Percentiles rank a stretch among this genome's conserved stretches.
Evolutionary conservation across 2,113 vertebrate species (phyloP).

Genomic region (Sakesphorus luctuosus): DNA sequence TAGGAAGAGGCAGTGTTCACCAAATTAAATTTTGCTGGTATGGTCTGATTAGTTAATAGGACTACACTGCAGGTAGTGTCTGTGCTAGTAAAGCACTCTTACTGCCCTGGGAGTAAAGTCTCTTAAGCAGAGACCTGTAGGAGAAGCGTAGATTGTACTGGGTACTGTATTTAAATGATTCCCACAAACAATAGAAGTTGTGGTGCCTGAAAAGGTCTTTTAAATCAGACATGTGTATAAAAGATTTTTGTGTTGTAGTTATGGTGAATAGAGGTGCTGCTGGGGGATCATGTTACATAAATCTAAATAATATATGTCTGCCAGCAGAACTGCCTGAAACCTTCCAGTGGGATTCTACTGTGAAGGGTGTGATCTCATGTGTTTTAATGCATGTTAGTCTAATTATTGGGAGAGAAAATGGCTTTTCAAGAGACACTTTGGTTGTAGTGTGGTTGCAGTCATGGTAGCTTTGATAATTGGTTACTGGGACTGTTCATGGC

Average conservation of each 20-base stretch:
- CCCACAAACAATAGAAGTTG: not conserved
- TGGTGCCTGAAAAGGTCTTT: not conserved
- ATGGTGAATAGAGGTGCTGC: not conserved
- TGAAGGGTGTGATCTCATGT: not conserved
- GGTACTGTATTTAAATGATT: not conserved
- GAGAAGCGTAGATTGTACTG: not conserved
- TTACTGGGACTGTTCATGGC: not conserved
- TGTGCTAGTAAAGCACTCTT: not conserved
- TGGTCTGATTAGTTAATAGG: not conserved
- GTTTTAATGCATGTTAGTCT: not conserved
- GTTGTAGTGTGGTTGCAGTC: not conserved
- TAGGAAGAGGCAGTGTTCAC: not conserved
- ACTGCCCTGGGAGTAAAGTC: not conserved
- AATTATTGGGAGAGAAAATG: not conserved
- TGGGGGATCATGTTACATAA: not conserved
- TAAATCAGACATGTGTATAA: not conserved
- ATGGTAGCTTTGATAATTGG: not conserved
- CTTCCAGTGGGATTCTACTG: not conserved
- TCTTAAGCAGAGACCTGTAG: not conserved
- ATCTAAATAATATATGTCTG: not conserved
- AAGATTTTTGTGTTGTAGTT: not conserved
- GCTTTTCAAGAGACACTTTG: not conserved
- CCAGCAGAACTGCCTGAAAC: not conserved
- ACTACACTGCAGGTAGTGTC: not conserved
- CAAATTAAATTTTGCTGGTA: not conserved